These are phyloP conservation scores for Pelecanoides urinatrix DNA, from an alignment of 2,113 vertebrate species.

Conservation along the genomic window DNA sequence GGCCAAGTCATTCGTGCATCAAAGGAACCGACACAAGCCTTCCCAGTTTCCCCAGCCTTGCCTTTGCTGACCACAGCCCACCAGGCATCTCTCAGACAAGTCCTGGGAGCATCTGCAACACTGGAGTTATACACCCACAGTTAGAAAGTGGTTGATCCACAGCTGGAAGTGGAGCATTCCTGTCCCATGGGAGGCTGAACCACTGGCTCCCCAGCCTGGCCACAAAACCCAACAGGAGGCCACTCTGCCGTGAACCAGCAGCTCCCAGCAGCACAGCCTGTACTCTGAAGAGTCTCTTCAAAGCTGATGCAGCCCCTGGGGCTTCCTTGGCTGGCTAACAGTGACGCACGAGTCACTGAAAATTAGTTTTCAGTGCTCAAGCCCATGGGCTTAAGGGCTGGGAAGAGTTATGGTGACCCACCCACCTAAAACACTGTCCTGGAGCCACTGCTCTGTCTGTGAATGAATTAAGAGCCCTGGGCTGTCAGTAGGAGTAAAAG, in stretches of 20 bases:
- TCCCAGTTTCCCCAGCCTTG: neutral
- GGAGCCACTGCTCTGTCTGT: neutral
- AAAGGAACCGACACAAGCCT: neutral
- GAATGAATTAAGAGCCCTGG: neutral
- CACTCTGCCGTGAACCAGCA: neutral
- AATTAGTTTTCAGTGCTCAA: neutral
- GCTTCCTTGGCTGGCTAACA: neutral
- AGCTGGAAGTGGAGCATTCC: neutral
- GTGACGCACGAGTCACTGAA: neutral
- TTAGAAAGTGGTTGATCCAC: neutral
- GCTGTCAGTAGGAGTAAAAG: neutral
- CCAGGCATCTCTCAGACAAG: neutral
- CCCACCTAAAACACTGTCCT: neutral
- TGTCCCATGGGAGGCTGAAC: neutral
- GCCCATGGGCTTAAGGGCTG: neutral
- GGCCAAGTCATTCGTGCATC: neutral
- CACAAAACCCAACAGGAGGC: neutral
- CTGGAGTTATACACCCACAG: neutral
- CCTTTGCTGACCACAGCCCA: neutral
- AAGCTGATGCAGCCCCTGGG: neutral
- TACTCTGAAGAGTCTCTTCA: neutral
- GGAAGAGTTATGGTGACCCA: neutral
- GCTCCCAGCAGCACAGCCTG: neutral
- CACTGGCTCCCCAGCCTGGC: neutral
- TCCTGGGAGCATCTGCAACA: fast-evolving